Evolutionary conservation across 1,140 invertebrate genomes (phyloP).

Genomic region (Zaprionus capensis): DNA sequence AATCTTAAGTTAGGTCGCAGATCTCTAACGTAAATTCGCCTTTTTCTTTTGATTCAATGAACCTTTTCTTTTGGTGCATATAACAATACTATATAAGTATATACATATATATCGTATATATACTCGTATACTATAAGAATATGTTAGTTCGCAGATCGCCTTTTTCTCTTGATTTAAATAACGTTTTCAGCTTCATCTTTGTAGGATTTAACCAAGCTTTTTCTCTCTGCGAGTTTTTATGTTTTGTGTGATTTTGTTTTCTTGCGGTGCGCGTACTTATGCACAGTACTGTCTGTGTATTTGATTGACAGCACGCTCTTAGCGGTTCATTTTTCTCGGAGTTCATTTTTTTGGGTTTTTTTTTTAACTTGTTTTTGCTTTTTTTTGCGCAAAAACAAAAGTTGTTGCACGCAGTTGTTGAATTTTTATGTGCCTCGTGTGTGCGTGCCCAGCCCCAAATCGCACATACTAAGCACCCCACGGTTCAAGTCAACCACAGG

Average conservation of each 20-base stretch:
- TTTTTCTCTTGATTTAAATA: background rate
- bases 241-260: constrained; percentile 11
- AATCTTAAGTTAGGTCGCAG: background rate
- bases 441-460: constrained; percentile 32
- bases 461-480: constrained; percentile 17
- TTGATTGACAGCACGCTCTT: constrained; percentile 65
- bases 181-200: background rate
- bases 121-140: too few relatives aligned
- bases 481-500: background rate
- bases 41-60: background rate
- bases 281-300: constrained; percentile 38
- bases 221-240: background rate
- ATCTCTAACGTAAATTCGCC: background rate
- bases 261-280: constrained; percentile 24
- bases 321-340: constrained; percentile 27
- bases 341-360: background rate
- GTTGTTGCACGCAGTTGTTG: constrained; percentile 50
- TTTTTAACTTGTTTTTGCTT: background rate
- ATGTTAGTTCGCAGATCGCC: background rate
- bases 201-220: background rate
- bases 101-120: too few relatives aligned
- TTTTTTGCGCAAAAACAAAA: constrained; percentile 35
- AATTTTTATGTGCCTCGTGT: constrained; percentile 45
- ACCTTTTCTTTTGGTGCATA: background rate
- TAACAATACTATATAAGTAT: too few relatives aligned